Percentiles rank a stretch among this genome's conserved stretches.
phyloP scores from a whole-genome alignment of 2,113 vertebrate genomes.

The Mus spicilegus region DNA sequence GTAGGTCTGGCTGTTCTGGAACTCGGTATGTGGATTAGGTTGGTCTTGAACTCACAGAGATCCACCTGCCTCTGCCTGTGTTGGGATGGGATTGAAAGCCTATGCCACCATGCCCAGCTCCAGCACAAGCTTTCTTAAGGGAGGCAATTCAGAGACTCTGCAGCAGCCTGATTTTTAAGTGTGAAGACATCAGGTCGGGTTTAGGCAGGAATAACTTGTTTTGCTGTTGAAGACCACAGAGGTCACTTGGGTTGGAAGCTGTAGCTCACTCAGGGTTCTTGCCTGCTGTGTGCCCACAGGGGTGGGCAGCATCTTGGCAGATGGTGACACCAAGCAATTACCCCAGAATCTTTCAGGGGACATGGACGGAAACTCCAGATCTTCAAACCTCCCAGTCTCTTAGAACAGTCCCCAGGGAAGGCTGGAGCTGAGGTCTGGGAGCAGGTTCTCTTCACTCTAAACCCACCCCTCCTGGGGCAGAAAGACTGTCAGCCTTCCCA shows the following conservation, averaged over 20 bases:
- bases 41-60: neutral
- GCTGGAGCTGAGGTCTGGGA: neutral
- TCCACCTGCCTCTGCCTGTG: neutral
- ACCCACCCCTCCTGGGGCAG: neutral
- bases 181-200: neutral
- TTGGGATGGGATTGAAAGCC: neutral
- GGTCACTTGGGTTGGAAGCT: neutral
- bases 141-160: neutral
- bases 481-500: neutral
- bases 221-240: too few relatives aligned
- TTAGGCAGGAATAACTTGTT: neutral
- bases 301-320: fast-evolving
- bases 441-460: neutral
- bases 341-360: neutral
- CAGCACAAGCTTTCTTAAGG: neutral
- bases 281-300: fast-evolving
- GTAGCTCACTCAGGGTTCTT: neutral
- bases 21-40: neutral
- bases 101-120: neutral
- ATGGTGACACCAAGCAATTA: neutral
- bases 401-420: neutral
- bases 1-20: neutral
- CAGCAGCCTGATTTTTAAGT: neutral
- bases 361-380: neutral
- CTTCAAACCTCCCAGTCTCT: neutral